phyloP scores from a whole-genome alignment of 2,113 vertebrate genomes.

The Centropristis striata region DNA sequence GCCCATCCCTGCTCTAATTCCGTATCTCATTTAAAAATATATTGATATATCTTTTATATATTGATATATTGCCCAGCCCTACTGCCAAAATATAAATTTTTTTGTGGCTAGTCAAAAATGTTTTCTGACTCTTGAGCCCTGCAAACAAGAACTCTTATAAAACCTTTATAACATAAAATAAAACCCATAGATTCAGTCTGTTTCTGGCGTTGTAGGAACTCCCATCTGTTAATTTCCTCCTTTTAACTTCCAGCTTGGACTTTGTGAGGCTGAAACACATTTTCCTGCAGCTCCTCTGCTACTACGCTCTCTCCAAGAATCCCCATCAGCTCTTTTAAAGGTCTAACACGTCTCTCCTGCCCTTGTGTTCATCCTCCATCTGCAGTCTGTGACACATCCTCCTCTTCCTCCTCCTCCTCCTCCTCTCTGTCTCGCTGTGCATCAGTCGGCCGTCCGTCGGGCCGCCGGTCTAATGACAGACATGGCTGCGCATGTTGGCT shows the following conservation, averaged over 20 bases:
- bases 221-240: not conserved
- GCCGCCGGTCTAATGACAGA: slow-evolving; percentile 58
- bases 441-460: slow-evolving; percentile 24
- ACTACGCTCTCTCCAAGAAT: not conserved
- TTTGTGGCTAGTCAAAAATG: not conserved
- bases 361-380: slow-evolving; percentile 14
- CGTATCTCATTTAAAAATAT: too few species aligned
- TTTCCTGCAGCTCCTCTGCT: not conserved
- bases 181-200: not conserved
- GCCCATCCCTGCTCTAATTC: too few species aligned
- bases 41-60: too few species aligned
- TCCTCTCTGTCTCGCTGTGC: not conserved
- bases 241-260: not conserved
- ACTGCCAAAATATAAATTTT: not conserved
- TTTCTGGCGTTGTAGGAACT: not conserved
- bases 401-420: not conserved
- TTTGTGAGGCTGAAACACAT: not conserved
- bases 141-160: not conserved
- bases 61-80: too few species aligned
- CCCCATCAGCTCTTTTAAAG: not conserved
- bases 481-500: slow-evolving; percentile 43
- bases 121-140: too few species aligned
- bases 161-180: not conserved
- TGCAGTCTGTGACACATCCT: slow-evolving; percentile 11
- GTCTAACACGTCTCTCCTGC: not conserved